Conservation (phyloP, 2,113 vertebrate genomes). For the Isurus oxyrinchus region DNA sequence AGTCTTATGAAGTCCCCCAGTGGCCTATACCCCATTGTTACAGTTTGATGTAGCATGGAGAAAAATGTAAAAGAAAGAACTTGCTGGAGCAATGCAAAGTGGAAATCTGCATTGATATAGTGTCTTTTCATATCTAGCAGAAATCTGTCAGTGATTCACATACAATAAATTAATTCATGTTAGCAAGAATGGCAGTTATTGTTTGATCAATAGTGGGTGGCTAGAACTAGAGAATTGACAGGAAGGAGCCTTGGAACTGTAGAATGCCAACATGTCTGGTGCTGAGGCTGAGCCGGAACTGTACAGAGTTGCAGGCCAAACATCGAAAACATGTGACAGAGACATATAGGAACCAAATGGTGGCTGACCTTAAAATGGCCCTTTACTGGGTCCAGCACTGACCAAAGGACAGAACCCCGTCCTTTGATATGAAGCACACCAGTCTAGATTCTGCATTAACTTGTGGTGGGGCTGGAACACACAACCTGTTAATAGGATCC, state of each 20-base stretch:
- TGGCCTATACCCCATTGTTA: not conserved
- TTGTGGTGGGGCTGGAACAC: not conserved
- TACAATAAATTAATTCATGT: not conserved
- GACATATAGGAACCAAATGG: too few relatives aligned
- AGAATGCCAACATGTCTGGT: too few relatives aligned
- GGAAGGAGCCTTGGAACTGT: too few relatives aligned
- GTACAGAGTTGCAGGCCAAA: too few relatives aligned
- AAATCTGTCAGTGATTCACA: not conserved
- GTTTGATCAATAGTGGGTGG: too few relatives aligned
- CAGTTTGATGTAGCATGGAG: not conserved
- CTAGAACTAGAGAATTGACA: too few relatives aligned
- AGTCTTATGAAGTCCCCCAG: not conserved
- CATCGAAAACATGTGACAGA: too few relatives aligned
- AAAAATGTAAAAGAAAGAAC: not conserved
- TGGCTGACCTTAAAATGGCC: too few relatives aligned
- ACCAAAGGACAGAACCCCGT: not conserved
- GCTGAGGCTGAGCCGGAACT: too few relatives aligned
- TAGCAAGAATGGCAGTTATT: not conserved
- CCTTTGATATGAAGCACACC: not conserved
- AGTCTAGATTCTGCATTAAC: not conserved
- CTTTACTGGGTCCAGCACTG: too few relatives aligned
- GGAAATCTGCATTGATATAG: too few relatives aligned
- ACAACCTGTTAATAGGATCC: too few relatives aligned
- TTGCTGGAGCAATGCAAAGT: not conserved
- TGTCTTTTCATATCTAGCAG: not conserved